These are phyloP conservation scores for Echinometra lucunter DNA, from an alignment of 53 echinoderm and acorn worm genomes.

Conservation along the genomic window DNA sequence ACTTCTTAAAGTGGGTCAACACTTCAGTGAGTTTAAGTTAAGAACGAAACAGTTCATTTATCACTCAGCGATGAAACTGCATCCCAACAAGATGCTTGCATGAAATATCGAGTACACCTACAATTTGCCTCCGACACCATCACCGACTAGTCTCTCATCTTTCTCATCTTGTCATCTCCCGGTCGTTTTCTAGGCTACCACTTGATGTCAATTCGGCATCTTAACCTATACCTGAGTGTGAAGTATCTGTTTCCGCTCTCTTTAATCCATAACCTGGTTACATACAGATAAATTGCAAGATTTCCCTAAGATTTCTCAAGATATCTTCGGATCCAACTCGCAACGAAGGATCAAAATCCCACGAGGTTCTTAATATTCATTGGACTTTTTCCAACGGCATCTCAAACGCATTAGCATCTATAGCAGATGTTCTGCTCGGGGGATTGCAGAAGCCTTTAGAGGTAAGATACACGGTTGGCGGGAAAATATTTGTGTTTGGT, in stretches of 20 bases:
- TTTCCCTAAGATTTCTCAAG: background rate
- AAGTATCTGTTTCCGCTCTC: background rate
- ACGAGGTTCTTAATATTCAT: background rate
- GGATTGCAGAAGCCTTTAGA: too few species aligned
- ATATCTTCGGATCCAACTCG: too few species aligned
- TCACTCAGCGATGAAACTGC: background rate
- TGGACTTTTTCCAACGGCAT: background rate
- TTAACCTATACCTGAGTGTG: background rate
- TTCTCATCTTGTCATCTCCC: background rate
- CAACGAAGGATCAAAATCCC: background rate
- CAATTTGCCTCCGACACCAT: background rate
- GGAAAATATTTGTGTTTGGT: conserved; percentile 23
- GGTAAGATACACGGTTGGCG: background rate
- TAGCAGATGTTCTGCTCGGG: background rate
- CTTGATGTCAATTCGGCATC: background rate
- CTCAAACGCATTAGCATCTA: background rate
- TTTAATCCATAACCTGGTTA: background rate
- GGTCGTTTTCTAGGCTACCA: background rate
- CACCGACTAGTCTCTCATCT: background rate
- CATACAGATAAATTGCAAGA: background rate
- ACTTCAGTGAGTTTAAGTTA: too few species aligned
- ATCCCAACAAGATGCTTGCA: background rate
- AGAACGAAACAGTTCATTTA: background rate
- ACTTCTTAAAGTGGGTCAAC: too few species aligned
- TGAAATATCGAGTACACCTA: background rate